Evolutionary conservation across 2,888 invertebrate species (phyloP).

Genomic region (Syritta pipiens): DNA sequence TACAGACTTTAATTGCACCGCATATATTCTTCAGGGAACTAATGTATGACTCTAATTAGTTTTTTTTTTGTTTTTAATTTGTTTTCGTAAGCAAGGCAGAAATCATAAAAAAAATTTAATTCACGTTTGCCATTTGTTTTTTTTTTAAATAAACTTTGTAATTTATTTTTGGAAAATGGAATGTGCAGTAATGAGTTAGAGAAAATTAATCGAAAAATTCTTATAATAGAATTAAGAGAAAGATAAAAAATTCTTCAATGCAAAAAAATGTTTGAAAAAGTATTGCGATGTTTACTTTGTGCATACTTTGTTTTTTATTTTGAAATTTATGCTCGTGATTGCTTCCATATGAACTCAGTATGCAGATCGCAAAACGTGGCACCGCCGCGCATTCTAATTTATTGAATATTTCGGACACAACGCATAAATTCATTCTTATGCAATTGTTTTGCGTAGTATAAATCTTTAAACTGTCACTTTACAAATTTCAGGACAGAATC

Average conservation of each 20-base stretch:
- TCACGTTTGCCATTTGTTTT: constrained; percentile 3
- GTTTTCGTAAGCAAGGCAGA: background rate
- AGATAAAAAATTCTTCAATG: background rate
- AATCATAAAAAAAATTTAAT: background rate
- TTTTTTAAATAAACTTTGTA: constrained; percentile 3
- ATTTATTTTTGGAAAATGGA: constrained; percentile 28
- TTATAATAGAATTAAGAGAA: background rate
- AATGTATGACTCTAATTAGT: background rate
- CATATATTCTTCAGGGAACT: background rate
- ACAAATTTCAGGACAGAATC: too few species aligned
- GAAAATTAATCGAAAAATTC: constrained; percentile 2
- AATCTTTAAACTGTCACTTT: too few species aligned
- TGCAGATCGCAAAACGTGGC: too few species aligned
- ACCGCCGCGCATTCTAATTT: too few species aligned
- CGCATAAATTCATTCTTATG: too few species aligned
- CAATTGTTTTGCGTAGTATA: too few species aligned
- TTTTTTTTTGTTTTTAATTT: background rate
- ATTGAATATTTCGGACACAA: too few species aligned
- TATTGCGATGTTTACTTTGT: constrained; percentile 2
- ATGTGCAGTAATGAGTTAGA: constrained; percentile 4
- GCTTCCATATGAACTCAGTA: background rate
- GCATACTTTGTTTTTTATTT: background rate
- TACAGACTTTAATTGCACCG: too few species aligned
- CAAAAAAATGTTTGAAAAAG: background rate
- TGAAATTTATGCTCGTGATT: constrained; percentile 12